phyloP scores from a whole-genome alignment of 2,888 invertebrate species.

The Eremobia ochroleuca region DNA sequence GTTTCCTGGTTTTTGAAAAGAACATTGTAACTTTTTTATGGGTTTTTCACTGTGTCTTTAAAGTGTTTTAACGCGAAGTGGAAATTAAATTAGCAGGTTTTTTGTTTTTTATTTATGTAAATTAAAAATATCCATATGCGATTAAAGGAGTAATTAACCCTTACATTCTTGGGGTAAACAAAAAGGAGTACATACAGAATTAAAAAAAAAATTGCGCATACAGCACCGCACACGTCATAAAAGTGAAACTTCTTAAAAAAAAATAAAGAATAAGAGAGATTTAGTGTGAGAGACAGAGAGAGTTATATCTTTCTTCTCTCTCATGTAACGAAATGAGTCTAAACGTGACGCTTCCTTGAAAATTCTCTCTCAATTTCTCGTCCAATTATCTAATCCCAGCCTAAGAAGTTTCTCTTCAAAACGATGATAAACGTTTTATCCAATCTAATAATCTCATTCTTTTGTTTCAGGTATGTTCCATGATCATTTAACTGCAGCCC shows the following conservation, averaged over 20 bases:
- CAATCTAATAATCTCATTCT: conserved; percentile 24
- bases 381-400: background rate
- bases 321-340: background rate
- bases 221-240: background rate
- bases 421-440: too few relatives aligned
- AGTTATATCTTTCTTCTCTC: background rate
- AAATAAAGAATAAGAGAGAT: background rate
- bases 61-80: background rate
- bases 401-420: background rate
- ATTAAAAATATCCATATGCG: background rate
- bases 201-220: background rate
- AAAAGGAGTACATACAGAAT: background rate
- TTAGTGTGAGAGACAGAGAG: background rate
- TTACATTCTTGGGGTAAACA: background rate
- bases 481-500: background rate
- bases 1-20: background rate
- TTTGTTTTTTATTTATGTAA: background rate
- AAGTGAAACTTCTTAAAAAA: background rate
- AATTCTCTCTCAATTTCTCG: background rate
- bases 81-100: background rate
- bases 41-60: too few relatives aligned
- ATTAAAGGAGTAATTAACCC: background rate
- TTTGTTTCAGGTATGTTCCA: conserved; percentile 75
- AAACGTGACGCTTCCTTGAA: background rate
- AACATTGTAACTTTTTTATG: background rate